Evolutionary conservation across 2,113 vertebrate genomes (phyloP), one percentile per base, ranked within the genome.

Genomic region (Festucalex cinctus): DNA sequence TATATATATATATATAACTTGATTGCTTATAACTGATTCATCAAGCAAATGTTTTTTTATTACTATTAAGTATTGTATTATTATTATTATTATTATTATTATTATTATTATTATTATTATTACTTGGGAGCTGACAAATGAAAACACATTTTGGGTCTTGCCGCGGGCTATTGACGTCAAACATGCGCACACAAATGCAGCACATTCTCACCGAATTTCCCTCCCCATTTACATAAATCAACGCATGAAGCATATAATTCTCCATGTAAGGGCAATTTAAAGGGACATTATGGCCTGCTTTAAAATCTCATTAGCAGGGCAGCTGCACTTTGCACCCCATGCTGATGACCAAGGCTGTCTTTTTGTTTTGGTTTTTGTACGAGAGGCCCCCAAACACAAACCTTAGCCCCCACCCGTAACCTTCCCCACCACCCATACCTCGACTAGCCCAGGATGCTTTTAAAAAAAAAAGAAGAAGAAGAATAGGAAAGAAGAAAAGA

Each of bases 261-360:
- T 88, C 84, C 67, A 74, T 83, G 81, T 85, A 84, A 83, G 81
- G 78, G 79, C 72, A 76, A 13, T 88, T 89, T 89, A 83, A 81
- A 72, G 77, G 82, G 72, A 85, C 82, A 87, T 90, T 88, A 86
- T 85, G 75, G 76, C 73, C 80, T 83, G 79, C 86, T 86, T 90
- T 90, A 85, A 91, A 91, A 91, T 90, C 88, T 90, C 85, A 88
- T 91, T 90, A 90, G 76, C 74, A 77, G 86, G 85, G 70, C 90
- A 91, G 88, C 88, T 91, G 90, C 90, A 90, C 86, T 88, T 81
- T 86, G 80, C 76, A 86, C 85, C 84, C 73, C 86, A 88, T 83
- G 86, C 85, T 88, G 88, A 71, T 85, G 85, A 90, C 83, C 78
- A 74, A 74, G 70, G 44, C 73, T 78, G 68, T 84, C 70, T 79